Conservation (phyloP, 2,888 invertebrate genomes). For the Cerceris rybyensis region DNA sequence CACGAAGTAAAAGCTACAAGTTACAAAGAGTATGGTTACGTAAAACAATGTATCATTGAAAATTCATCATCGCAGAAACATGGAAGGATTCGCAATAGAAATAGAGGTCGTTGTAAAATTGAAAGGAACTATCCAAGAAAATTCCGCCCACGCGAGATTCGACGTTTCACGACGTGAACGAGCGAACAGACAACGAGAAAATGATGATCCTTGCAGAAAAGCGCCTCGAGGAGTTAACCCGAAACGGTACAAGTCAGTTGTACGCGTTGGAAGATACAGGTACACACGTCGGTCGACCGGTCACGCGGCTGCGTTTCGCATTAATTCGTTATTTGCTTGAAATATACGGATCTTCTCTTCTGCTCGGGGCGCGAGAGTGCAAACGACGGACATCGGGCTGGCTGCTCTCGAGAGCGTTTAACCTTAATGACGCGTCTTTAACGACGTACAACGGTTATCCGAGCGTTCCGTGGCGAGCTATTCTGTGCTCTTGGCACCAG, state of each 20-base stretch:
- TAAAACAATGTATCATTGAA: neutral
- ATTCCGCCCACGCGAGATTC: slow-evolving; percentile 2
- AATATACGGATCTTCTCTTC: slow-evolving; percentile 52
- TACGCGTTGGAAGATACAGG: slow-evolving; percentile 18
- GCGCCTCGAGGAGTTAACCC: slow-evolving; percentile 52
- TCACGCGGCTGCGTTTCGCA: slow-evolving; percentile 44
- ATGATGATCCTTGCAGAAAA: slow-evolving; percentile 48
- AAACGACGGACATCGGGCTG: slow-evolving; percentile 66
- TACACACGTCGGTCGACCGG: slow-evolving; percentile 16
- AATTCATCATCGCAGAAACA: neutral
- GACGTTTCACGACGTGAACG: neutral
- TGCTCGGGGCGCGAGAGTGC: slow-evolving; percentile 57
- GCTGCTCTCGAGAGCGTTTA: slow-evolving; percentile 72
- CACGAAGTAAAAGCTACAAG: too few relatives aligned
- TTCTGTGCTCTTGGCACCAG: slow-evolving; percentile 65
- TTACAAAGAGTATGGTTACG: neutral
- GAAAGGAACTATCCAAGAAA: neutral
- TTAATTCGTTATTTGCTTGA: slow-evolving; percentile 65
- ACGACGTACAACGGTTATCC: slow-evolving; percentile 76
- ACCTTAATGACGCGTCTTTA: slow-evolving; percentile 81
- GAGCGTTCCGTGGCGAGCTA: slow-evolving; percentile 54
- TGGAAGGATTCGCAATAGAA: neutral
- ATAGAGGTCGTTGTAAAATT: neutral
- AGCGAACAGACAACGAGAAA: slow-evolving; percentile 44
- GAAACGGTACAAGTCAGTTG: slow-evolving; percentile 42